Percentiles rank a stretch among this genome's conserved stretches.
These are phyloP conservation scores for Camptogramma bilineatum DNA, from an alignment of 2,888 invertebrate genomes.

Conservation along the genomic window DNA sequence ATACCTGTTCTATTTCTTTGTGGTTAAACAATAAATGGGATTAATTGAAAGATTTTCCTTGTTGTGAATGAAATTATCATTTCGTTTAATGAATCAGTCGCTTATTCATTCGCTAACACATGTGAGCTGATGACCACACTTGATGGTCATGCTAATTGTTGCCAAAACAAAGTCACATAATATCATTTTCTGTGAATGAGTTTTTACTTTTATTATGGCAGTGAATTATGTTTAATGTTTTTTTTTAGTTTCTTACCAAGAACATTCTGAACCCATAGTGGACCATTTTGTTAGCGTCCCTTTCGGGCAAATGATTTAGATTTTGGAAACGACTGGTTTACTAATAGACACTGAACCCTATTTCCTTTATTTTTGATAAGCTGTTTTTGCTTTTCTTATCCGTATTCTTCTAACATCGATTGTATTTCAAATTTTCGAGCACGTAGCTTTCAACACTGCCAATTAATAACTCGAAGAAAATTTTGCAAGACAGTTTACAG, in stretches of 20 bases:
- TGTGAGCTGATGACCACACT: constrained; percentile 13
- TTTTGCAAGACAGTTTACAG: constrained; percentile 1
- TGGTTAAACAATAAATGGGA: constrained; percentile 7
- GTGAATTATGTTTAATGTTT: neutral
- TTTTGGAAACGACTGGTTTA: neutral
- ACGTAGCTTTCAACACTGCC: constrained; percentile 4
- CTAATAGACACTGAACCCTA: neutral
- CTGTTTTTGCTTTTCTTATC: neutral
- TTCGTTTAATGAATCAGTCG: constrained; percentile 21
- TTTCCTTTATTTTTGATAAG: neutral
- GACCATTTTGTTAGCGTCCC: no score
- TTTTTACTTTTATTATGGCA: neutral
- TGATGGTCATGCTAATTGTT: constrained; percentile 16
- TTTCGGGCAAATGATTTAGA: neutral
- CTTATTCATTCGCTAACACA: constrained; percentile 22
- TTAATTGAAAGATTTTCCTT: constrained; percentile 18
- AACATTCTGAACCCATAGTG: neutral
- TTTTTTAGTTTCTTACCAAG: neutral
- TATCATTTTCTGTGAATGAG: constrained; percentile 2
- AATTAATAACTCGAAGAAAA: neutral
- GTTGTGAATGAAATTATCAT: constrained; percentile 21
- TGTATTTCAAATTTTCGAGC: neutral
- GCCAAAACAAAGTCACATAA: constrained; percentile 12
- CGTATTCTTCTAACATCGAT: neutral
- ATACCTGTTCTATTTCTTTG: constrained; percentile 3